Conservation (phyloP, 2,888 invertebrate species). For the Patella pellucida region DNA sequence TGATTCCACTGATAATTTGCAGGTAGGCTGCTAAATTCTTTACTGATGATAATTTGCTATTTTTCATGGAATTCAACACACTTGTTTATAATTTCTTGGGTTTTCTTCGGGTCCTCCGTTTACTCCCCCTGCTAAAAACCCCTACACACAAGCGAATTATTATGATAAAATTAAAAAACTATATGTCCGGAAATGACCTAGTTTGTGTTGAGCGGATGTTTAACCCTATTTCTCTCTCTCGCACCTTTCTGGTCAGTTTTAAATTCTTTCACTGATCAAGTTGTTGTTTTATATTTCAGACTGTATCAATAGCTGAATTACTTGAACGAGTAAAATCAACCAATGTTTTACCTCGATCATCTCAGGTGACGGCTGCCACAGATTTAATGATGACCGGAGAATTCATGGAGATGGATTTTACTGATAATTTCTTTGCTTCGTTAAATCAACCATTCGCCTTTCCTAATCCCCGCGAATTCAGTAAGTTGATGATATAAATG, state of each 20-base stretch:
- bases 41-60: background rate
- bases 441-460: constrained; percentile 87
- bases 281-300: constrained; percentile 13
- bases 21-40: background rate
- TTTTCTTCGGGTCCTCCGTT: too few relatives aligned
- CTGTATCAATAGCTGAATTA: constrained; percentile 39
- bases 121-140: too few relatives aligned
- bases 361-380: constrained; percentile 47
- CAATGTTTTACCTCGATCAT: constrained; percentile 30
- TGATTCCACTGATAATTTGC: constrained; percentile 10
- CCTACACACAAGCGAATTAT: too few relatives aligned
- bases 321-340: constrained; percentile 49
- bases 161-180: too few relatives aligned
- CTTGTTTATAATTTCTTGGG: background rate
- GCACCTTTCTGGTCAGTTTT: background rate
- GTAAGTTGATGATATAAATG: constrained; percentile 74
- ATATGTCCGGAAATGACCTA: too few relatives aligned
- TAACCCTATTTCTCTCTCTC: too few relatives aligned
- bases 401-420: constrained; percentile 69
- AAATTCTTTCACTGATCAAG: background rate
- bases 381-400: constrained; percentile 53
- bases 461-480: constrained; percentile 96
- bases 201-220: too few relatives aligned
- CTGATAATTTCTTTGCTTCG: constrained; percentile 71
- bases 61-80: background rate